Evolutionary conservation across 2,888 invertebrate genomes (phyloP), one percentile per base, ranked within the genome.

Genomic region (Tipula unca): DNA sequence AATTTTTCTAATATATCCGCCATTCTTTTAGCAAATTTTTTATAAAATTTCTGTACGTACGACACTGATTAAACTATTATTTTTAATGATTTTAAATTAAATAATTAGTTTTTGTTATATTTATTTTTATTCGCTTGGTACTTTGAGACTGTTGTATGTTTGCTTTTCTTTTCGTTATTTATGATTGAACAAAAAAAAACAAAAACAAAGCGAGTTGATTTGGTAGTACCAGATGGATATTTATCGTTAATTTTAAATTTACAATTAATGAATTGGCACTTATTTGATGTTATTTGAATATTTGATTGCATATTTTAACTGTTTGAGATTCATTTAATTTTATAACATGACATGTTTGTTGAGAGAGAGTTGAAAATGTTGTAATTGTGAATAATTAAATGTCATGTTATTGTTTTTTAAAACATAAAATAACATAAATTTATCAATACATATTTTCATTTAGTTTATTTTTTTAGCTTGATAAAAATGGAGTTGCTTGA

Each of bases 1-100:
- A 29, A 82, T 29, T 82, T 82, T 82, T 82, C 82, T 82, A 82
- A 29, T 82, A 82, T 13, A 82, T 83, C 83, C n/a, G 83, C 83
- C 83, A 83, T 83, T 83, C 10, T 29, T 83, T 25, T 69, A 69
- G 3, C 10, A 48, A 48, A 10, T 20, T 69, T 20, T 10, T 25
- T 25, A 69, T 69, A 69, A 25, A 69, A 25, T 8, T 48, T 48
- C 4, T n/a, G n/a, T n/a, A 1, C 1, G 69, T 69, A 25, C 13
- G 69, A 10, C 10, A 48, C 14, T 1, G 25, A 25, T 69, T 25
- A 13, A 17, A 48, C n/a, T 13, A 25, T 69, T 25, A 10, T 69
- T 25, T 10, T 69, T 25, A 69, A 25, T 20, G 3, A 10, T 69
- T 25, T 69, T 25, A 20, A 25, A 4, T 69, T 69, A 69, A 48